A percentile compares a stretch with the other conserved stretches of the same genome.
phyloP scores from a whole-genome alignment of 2,113 vertebrate species.

The Silurus meridionalis region DNA sequence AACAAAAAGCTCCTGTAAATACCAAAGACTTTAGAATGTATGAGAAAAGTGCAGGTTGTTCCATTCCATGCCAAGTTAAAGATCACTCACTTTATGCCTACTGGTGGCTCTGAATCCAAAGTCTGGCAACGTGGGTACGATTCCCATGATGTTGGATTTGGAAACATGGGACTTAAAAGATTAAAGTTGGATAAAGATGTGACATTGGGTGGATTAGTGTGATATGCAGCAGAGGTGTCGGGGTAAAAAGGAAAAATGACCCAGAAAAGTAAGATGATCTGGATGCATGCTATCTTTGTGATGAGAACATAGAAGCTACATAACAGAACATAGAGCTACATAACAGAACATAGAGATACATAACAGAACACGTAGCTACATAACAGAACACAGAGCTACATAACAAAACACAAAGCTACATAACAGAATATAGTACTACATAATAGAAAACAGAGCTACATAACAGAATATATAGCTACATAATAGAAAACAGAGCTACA shows the following conservation, averaged over 20 bases:
- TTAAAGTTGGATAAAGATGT: conserved; percentile 79
- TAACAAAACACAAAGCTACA: too few relatives aligned
- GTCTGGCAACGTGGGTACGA: background rate
- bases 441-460: too few relatives aligned
- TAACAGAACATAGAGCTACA: too few relatives aligned
- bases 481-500: too few relatives aligned
- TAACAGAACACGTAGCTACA: too few relatives aligned
- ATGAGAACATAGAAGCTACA: too few relatives aligned
- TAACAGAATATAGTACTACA: too few relatives aligned
- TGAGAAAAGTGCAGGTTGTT: background rate
- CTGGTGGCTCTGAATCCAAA: background rate
- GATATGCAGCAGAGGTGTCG: conserved; percentile 73
- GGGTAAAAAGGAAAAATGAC: background rate
- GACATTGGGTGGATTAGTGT: conserved; percentile 74
- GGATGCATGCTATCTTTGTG: background rate
- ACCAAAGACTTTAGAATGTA: background rate
- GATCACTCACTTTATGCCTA: background rate
- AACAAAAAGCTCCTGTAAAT: conserved; percentile 11
- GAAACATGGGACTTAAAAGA: conserved; percentile 58
- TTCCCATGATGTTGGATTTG: background rate
- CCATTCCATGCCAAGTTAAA: background rate
- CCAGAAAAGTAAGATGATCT: background rate
- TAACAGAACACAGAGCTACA: too few relatives aligned
- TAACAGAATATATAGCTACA: too few relatives aligned
- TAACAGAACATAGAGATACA: too few relatives aligned